Conservation (phyloP, 2,888 invertebrate species). For the Lydus trimaculatus region DNA sequence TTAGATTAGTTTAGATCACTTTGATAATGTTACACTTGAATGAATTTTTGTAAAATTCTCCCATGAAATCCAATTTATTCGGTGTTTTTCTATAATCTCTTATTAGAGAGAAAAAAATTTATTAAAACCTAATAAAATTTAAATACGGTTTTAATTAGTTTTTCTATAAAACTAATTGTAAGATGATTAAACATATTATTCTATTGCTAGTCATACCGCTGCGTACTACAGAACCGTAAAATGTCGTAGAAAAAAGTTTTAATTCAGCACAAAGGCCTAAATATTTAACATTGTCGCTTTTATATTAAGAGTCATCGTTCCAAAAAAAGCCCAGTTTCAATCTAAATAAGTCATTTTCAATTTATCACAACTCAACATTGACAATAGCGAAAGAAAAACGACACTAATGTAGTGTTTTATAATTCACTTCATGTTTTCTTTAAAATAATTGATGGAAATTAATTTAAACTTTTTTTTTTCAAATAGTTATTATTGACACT, state of each 20-base stretch:
- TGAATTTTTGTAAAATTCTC: not conserved
- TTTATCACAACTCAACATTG: not conserved
- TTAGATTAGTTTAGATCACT: not conserved
- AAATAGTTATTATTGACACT: not conserved
- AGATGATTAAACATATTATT: not conserved
- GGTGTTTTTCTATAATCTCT: not conserved
- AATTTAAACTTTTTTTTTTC: not conserved
- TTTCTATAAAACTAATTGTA: too few species aligned
- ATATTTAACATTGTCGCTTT: not conserved
- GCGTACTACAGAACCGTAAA: not conserved
- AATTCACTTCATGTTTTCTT: not conserved
- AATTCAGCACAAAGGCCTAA: not conserved
- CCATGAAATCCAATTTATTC: not conserved
- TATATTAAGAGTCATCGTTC: not conserved
- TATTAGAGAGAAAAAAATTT: not conserved
- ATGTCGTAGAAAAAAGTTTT: not conserved
- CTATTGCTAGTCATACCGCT: not conserved
- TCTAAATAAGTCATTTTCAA: not conserved
- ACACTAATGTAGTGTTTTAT: not conserved
- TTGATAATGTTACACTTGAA: conserved; percentile 2
- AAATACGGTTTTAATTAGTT: not conserved
- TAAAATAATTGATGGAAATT: not conserved
- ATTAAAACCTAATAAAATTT: not conserved
- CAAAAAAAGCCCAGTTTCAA: not conserved
- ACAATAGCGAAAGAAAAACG: not conserved